A percentile compares a stretch with the other conserved stretches of the same genome.
Conservation (phyloP, 1,140 invertebrate species). For the Drosophila tsacasi region DNA sequence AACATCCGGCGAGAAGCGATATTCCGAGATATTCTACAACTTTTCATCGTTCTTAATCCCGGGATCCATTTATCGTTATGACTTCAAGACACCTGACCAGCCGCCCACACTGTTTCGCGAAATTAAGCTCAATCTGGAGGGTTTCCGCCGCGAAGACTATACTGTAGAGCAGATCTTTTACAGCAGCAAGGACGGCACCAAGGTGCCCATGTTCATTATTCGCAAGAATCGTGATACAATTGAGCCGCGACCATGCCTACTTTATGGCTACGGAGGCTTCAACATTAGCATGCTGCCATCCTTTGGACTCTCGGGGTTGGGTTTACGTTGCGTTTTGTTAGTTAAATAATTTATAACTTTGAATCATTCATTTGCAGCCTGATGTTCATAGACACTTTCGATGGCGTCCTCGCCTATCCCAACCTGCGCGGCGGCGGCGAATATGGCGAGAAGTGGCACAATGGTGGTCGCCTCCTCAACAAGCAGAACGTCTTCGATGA, state of each 20-base stretch:
- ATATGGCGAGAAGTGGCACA: constrained; percentile 99
- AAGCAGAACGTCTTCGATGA: constrained; percentile 99
- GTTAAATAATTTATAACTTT: not conserved
- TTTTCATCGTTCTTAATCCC: constrained; percentile 98
- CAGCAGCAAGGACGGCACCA: constrained; percentile 96
- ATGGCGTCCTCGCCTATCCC: constrained; percentile 95
- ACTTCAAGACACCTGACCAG: constrained; percentile 89
- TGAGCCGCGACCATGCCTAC: constrained; percentile 91
- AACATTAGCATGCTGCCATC: constrained; percentile 96
- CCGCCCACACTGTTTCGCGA: constrained; percentile 88
- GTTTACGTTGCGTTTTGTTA: not conserved
- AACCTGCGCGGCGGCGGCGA: constrained; percentile 99
- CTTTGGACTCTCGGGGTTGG: constrained; percentile 86
- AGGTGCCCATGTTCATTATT: constrained; percentile 99
- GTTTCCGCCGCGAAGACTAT: constrained; percentile 93
- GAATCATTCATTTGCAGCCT: constrained; percentile 83
- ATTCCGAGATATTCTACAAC: constrained; percentile 96
- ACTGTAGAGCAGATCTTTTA: constrained; percentile 97
- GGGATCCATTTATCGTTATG: constrained; percentile 93
- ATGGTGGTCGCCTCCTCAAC: constrained; percentile 94
- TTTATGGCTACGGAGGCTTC: constrained; percentile 99
- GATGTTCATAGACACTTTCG: constrained; percentile 95
- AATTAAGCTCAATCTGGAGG: constrained; percentile 92
- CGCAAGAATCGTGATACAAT: constrained; percentile 89
- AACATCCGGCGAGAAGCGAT: constrained; percentile 93